Evolutionary conservation across 2,797 vertebrate genomes (phyloP).

Genomic region (Sebastes vulpes): DNA sequence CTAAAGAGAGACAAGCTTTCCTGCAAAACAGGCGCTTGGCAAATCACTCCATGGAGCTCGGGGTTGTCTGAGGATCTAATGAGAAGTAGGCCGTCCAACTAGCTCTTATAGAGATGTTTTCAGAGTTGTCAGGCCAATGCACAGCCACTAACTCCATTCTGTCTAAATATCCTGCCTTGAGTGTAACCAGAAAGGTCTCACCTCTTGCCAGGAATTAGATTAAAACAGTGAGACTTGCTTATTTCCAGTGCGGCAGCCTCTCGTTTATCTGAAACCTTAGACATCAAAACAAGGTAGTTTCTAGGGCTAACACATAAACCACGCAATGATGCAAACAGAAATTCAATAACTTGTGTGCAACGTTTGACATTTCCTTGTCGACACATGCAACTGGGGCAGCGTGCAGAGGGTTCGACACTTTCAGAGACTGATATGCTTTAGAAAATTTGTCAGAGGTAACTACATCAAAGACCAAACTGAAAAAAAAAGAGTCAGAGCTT

Average conservation of each 20-base stretch:
- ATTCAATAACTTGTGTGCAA: not conserved
- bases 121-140: slow-evolving; percentile 23
- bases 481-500: not conserved
- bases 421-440: not conserved
- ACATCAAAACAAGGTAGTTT: slow-evolving; percentile 26
- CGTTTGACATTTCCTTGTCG: slow-evolving; percentile 1
- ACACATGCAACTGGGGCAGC: not conserved
- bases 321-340: not conserved
- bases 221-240: slow-evolving; percentile 22
- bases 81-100: slow-evolving; percentile 30
- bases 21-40: slow-evolving; percentile 35
- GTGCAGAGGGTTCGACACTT: not conserved
- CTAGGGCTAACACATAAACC: not conserved
- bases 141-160: slow-evolving; percentile 22
- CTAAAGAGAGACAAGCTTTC: slow-evolving; percentile 19
- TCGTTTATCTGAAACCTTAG: slow-evolving; percentile 34
- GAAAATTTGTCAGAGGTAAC: not conserved
- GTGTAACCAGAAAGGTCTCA: slow-evolving; percentile 34
- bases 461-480: not conserved
- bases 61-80: slow-evolving; percentile 50
- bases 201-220: slow-evolving; percentile 15
- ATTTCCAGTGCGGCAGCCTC: slow-evolving; percentile 26
- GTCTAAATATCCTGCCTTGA: slow-evolving; percentile 37
- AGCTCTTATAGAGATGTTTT: slow-evolving; percentile 34
- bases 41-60: slow-evolving; percentile 29